A percentile compares a stretch with the other conserved stretches of the same genome.
Evolutionary conservation across 1,140 invertebrate species (phyloP).

Genomic region (Wasmannia auropunctata): DNA sequence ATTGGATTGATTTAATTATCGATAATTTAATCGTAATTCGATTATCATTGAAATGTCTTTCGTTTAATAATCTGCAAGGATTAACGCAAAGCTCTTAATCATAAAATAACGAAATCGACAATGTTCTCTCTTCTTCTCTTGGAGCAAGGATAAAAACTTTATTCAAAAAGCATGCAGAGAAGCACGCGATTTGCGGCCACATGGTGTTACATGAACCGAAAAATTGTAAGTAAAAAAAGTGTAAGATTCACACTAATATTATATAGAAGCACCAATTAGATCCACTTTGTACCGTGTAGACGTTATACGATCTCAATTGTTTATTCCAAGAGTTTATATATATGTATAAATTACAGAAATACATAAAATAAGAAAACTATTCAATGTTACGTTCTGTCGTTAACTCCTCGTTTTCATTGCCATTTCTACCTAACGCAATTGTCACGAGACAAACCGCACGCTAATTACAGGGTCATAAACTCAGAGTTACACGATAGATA

Average conservation of each 20-base stretch:
- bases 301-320: no score
- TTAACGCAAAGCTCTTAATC: background rate
- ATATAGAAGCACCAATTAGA: no score
- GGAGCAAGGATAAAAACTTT: background rate
- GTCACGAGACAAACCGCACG: constrained; percentile 10
- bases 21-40: constrained; percentile 16
- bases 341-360: background rate
- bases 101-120: background rate
- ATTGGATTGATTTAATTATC: constrained; percentile 20
- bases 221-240: no score
- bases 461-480: constrained; percentile 49
- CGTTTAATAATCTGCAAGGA: background rate
- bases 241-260: no score
- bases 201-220: no score
- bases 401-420: background rate
- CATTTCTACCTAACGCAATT: background rate
- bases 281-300: no score
- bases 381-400: background rate
- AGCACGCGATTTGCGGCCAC: no score
- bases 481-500: constrained; percentile 51
- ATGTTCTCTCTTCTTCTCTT: background rate
- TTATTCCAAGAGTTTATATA: background rate
- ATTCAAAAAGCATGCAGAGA: background rate
- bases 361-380: background rate
- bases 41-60: constrained; percentile 11